phyloP scores from a whole-genome alignment of 1,140 invertebrate genomes.

The Camponotus pennsylvanicus region DNA sequence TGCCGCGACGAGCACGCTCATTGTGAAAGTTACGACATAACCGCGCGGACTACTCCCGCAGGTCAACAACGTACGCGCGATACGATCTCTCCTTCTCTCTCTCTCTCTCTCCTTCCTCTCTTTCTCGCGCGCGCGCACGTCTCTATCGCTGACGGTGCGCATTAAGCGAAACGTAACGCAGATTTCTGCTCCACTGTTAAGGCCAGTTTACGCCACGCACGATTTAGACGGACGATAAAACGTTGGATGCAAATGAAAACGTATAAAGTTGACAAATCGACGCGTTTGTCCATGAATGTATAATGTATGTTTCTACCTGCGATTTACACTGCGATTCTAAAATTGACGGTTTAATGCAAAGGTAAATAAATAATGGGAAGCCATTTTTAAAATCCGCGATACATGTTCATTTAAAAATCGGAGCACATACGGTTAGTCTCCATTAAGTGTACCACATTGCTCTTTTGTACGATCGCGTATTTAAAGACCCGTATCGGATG shows the following conservation, averaged over 20 bases:
- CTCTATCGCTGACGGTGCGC: constrained; percentile 11
- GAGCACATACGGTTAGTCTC: constrained; percentile 66
- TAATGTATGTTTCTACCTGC: no score
- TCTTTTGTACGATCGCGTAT: constrained; percentile 7
- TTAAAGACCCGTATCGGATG: constrained; percentile 27
- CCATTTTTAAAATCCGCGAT: constrained; percentile 41
- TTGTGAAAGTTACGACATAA: constrained; percentile 71
- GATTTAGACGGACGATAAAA: background rate
- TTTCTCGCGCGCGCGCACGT: background rate
- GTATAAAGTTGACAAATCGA: no score
- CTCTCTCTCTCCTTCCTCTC: background rate
- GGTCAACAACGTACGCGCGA: constrained; percentile 65
- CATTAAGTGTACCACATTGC: background rate
- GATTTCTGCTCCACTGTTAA: constrained; percentile 44
- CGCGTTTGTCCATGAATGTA: no score
- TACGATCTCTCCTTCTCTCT: constrained; percentile 55
- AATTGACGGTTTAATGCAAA: background rate
- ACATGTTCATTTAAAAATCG: constrained; percentile 60
- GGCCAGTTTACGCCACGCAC: constrained; percentile 1
- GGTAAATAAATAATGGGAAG: constrained; percentile 68
- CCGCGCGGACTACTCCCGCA: constrained; percentile 58
- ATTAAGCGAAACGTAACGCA: constrained; percentile 27
- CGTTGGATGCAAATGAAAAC: background rate
- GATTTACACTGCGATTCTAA: constrained; percentile 15
- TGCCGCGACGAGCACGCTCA: constrained; percentile 58